Evolutionary conservation across 2,113 vertebrate genomes (phyloP), one percentile per base, ranked within the genome.

Genomic region (Brevimyrus niger): DNA sequence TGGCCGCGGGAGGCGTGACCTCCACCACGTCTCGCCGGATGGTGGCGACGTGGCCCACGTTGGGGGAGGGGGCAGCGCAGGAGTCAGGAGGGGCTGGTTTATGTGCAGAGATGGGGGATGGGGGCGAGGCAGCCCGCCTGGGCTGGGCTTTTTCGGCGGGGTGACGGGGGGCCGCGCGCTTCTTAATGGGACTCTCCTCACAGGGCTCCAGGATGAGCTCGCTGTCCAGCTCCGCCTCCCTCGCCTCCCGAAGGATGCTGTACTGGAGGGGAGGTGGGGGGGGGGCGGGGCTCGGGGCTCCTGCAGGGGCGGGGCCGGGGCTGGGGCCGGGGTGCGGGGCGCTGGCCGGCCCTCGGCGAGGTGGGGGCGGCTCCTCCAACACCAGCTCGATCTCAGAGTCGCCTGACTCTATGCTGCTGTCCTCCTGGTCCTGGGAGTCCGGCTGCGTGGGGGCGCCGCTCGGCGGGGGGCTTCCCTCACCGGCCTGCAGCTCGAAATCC

Each of bases 351-450:
- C 97, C 95, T 0, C 3, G 21, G 82, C 44, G 94, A 92, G 89
- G 89, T 0, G 96, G 95, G 89, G 96, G 92, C 0, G 96, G 97
- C 91, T 99, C 98, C 94, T 99, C 98, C 0, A 97, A 97, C 84
- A 99, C 97, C 90, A 99, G 94, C 95, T 99, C 98, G 0, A 98
- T 98, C 95, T 99, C 98, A 0, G 98, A 99, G 92, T 99, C 98
- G 8, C 98, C 98, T 0, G 98, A 99, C 93, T 99, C 98, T 0
- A 96, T 96, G 0, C 97, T 98, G 94, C 98, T 99, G 90, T 93
- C 97, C 19, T 99, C 97, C 0, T 95, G 95, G 55, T 99, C 97
- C 86, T 92, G 92, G 55, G 93, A 89, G 1, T 44, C 42, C 3
- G 31, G 35, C 17, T 90, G 0, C 47, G 47, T 0, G 90, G 47